These are phyloP conservation scores for Malurus alboscapulatus DNA, from an alignment of 2,113 vertebrate species.

Conservation along the genomic window DNA sequence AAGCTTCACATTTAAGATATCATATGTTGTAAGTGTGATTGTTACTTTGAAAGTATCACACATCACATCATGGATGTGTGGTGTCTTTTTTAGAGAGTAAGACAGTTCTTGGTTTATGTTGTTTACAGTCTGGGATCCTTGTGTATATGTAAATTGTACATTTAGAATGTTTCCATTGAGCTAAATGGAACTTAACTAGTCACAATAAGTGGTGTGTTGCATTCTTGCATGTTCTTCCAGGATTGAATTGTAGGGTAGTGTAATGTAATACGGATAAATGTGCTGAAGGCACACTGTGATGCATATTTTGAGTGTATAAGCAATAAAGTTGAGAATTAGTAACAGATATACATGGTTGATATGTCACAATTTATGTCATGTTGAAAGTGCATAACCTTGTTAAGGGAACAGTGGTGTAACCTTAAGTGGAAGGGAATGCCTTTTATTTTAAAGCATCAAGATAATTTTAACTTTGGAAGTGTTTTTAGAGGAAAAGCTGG, in stretches of 20 bases:
- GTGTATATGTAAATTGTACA: not conserved
- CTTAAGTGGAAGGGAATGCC: not conserved
- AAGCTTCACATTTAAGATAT: constrained; percentile 52
- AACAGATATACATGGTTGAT: not conserved
- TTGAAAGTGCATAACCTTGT: not conserved
- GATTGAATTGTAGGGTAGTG: not conserved
- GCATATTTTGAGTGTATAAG: not conserved
- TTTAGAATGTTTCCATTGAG: not conserved
- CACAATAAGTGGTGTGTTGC: not conserved
- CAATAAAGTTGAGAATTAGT: not conserved
- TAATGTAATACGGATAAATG: not conserved
- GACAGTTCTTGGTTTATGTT: not conserved
- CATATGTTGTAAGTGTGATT: constrained; percentile 50
- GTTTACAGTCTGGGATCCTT: not conserved
- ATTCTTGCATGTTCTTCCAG: constrained; percentile 47
- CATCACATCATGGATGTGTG: not conserved
- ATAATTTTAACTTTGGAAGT: not conserved
- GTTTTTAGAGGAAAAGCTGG: not conserved
- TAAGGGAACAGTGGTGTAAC: not conserved
- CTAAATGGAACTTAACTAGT: not conserved
- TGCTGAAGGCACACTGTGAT: not conserved
- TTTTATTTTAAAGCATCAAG: not conserved
- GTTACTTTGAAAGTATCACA: constrained; percentile 6
- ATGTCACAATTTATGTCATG: not conserved
- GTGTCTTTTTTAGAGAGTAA: constrained; percentile 10